These are phyloP conservation scores for Acomys russatus DNA, from an alignment of 2,797 vertebrate genomes.

Conservation along the genomic window DNA sequence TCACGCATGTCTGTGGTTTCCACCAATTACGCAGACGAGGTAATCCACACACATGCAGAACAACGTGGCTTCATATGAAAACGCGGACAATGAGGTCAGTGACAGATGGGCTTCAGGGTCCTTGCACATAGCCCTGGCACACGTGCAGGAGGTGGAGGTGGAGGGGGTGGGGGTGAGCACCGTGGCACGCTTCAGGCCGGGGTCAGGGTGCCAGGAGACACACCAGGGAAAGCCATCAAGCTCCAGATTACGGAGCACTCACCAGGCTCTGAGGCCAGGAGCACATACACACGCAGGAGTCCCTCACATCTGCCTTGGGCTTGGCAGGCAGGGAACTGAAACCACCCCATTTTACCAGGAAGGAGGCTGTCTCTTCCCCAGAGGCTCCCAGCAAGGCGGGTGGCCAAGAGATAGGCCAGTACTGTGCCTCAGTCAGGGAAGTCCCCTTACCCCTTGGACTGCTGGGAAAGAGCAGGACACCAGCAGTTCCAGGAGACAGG, in stretches of 20 bases:
- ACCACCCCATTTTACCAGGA: background rate
- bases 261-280: background rate
- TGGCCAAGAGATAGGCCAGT: background rate
- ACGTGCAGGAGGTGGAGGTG: background rate
- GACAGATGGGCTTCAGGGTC: background rate
- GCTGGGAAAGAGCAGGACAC: background rate
- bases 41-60: background rate
- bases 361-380: background rate
- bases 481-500: background rate
- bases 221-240: background rate
- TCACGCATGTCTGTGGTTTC: fast-evolving
- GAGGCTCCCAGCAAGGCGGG: background rate
- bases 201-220: background rate
- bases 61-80: background rate
- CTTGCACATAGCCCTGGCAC: background rate
- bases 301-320: background rate
- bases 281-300: fast-evolving
- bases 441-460: background rate
- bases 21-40: background rate
- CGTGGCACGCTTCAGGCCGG: background rate
- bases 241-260: background rate
- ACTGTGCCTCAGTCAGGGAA: background rate
- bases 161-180: too few relatives aligned
- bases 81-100: constrained; percentile 55
- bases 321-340: background rate